Percentiles rank a stretch among this genome's conserved stretches.
phyloP scores from a whole-genome alignment of 1,140 invertebrate genomes.

The Macrosteles quadrilineatus region DNA sequence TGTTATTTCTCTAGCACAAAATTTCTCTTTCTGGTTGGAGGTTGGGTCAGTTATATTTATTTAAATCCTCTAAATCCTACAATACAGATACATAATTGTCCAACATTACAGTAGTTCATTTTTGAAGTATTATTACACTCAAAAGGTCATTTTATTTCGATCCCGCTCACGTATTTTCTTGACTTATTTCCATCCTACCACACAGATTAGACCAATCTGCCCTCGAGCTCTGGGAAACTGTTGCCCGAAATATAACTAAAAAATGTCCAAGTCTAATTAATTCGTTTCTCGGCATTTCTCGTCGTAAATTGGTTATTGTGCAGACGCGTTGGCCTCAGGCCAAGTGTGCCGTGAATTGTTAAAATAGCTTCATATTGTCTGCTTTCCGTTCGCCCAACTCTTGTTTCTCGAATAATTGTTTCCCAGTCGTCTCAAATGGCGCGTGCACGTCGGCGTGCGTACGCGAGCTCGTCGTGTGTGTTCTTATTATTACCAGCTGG shows the following conservation, averaged over 20 bases:
- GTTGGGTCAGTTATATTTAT: too few relatives aligned
- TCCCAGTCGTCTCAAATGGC: conserved; percentile 12
- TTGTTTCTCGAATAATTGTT: conserved; percentile 26
- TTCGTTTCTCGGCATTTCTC: conserved; percentile 17
- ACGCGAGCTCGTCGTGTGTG: background rate
- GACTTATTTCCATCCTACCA: too few relatives aligned
- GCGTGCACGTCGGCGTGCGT: background rate
- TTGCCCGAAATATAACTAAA: conserved; percentile 10
- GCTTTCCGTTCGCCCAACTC: conserved; percentile 8
- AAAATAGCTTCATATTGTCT: conserved; percentile 24
- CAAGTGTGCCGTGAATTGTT: background rate
- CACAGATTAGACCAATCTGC: too few relatives aligned
- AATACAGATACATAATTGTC: too few relatives aligned
- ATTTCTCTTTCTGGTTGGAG: too few relatives aligned
- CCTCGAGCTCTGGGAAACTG: too few relatives aligned
- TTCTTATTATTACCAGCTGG: conserved; percentile 8
- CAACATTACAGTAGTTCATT: too few relatives aligned
- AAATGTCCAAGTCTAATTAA: conserved; percentile 6
- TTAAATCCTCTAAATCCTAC: too few relatives aligned
- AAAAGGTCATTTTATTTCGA: too few relatives aligned
- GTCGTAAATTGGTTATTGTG: conserved; percentile 24
- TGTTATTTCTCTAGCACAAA: too few relatives aligned
- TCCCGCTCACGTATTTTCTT: too few relatives aligned
- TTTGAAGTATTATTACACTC: too few relatives aligned
- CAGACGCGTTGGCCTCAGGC: background rate